Percentiles rank a stretch among this genome's conserved stretches.
phyloP scores from a whole-genome alignment of 2,797 vertebrate species.

The Poliocrania exsul region DNA sequence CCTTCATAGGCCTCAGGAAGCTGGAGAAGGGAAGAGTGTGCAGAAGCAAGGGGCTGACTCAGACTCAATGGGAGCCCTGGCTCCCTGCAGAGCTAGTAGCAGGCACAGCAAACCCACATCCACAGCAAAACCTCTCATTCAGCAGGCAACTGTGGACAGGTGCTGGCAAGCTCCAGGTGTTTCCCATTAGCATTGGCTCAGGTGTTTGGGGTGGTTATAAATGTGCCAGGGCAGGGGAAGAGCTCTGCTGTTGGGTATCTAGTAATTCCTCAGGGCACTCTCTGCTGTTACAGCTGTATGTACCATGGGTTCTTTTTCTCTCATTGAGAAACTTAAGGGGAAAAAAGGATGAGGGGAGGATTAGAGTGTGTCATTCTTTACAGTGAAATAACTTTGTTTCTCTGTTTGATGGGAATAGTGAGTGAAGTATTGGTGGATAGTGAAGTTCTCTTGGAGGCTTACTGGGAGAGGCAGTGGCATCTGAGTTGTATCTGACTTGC shows the following conservation, averaged over 20 bases:
- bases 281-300: slow-evolving; percentile 20
- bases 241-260: not conserved
- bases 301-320: not conserved
- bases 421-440: not conserved
- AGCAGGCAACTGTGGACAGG: not conserved
- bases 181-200: not conserved
- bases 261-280: rapidly evolving
- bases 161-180: not conserved
- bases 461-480: not conserved
- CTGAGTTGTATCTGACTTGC: not conserved
- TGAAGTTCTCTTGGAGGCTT: not conserved
- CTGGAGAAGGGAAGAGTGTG: not conserved
- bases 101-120: not conserved
- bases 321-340: not conserved
- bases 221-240: not conserved
- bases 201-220: slow-evolving; percentile 2
- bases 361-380: not conserved
- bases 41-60: not conserved
- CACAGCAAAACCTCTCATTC: not conserved
- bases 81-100: not conserved
- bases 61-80: not conserved
- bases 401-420: not conserved
- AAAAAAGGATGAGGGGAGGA: not conserved
- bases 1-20: not conserved
- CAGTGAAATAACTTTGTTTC: not conserved